A percentile compares a stretch with the other conserved stretches of the same genome.
phyloP scores from a whole-genome alignment of 2,888 invertebrate species.

The Microplitis deprimator region DNA sequence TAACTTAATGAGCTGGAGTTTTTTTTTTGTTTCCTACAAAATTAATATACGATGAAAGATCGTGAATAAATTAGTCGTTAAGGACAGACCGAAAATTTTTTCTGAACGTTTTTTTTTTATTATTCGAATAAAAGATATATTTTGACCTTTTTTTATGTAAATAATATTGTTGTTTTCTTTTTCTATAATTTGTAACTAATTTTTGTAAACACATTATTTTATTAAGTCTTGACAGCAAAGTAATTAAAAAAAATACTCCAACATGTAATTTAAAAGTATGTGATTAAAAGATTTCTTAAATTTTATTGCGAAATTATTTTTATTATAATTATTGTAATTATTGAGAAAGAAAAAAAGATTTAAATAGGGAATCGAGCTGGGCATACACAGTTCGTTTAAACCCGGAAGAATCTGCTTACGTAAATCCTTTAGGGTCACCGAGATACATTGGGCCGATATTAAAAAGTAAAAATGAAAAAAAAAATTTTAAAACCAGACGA shows the following conservation, averaged over 20 bases:
- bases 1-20: background rate
- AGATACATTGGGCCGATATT: conserved; percentile 39
- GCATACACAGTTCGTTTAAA: conserved; percentile 29
- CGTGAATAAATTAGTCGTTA: background rate
- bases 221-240: too few relatives aligned
- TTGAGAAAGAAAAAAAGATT: conserved; percentile 13
- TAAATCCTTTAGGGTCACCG: conserved; percentile 40
- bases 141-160: too few relatives aligned
- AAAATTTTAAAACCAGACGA: background rate
- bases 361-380: conserved; percentile 30
- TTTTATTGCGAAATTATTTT: conserved; percentile 10
- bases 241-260: too few relatives aligned
- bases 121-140: too few relatives aligned
- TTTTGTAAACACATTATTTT: too few relatives aligned
- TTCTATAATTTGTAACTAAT: too few relatives aligned
- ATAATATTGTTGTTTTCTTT: too few relatives aligned
- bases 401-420: conserved; percentile 44
- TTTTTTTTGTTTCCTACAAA: background rate
- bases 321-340: background rate
- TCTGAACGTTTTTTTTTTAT: background rate
- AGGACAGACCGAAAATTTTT: background rate
- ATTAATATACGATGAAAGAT: background rate
- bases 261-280: too few relatives aligned
- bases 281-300: background rate
- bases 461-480: conserved; percentile 30